These are phyloP conservation scores for Microctenopoma lineatum DNA, from an alignment of 2,797 vertebrate species.

Conservation along the genomic window DNA sequence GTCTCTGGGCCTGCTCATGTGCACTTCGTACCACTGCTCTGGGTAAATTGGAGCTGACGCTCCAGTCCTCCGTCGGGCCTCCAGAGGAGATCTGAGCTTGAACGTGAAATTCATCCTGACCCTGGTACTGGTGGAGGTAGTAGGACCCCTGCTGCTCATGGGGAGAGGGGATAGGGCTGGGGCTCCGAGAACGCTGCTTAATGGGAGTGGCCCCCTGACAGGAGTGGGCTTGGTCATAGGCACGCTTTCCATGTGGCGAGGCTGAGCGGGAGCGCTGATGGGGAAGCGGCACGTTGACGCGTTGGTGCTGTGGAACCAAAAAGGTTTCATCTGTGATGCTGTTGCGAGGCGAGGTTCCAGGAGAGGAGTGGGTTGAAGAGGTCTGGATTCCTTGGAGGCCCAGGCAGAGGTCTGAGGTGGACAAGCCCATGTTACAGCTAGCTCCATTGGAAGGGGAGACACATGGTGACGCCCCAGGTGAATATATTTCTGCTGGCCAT, in stretches of 20 bases:
- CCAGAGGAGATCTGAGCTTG: constrained; percentile 58
- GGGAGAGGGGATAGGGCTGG: constrained; percentile 87
- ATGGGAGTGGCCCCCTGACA: constrained; percentile 77
- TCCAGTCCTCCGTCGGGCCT: constrained; percentile 84
- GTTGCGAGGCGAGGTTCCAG: constrained; percentile 91
- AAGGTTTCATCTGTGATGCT: constrained; percentile 91
- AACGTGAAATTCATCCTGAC: constrained; percentile 38
- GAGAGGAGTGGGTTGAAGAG: constrained; percentile 93
- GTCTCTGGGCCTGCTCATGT: constrained; percentile 81
- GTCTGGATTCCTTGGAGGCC: constrained; percentile 92
- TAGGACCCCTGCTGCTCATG: constrained; percentile 78
- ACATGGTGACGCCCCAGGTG: constrained; percentile 91
- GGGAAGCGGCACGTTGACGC: constrained; percentile 81
- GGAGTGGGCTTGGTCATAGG: constrained; percentile 84
- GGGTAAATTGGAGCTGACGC: constrained; percentile 77
- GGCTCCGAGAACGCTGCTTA: constrained; percentile 90
- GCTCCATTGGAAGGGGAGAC: constrained; percentile 87
- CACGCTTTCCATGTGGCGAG: constrained; percentile 93
- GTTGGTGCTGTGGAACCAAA: constrained; percentile 72
- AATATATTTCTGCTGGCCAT: constrained; percentile 91
- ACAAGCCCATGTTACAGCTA: constrained; percentile 66
- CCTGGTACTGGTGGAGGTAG: constrained; percentile 54
- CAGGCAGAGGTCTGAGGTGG: constrained; percentile 90
- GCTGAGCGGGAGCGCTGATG: constrained; percentile 92
- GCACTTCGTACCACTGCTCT: constrained; percentile 83